A percentile compares a stretch with the other conserved stretches of the same genome.
Evolutionary conservation across 1,140 invertebrate genomes (phyloP).

Genomic region (Aphidius ervi): DNA sequence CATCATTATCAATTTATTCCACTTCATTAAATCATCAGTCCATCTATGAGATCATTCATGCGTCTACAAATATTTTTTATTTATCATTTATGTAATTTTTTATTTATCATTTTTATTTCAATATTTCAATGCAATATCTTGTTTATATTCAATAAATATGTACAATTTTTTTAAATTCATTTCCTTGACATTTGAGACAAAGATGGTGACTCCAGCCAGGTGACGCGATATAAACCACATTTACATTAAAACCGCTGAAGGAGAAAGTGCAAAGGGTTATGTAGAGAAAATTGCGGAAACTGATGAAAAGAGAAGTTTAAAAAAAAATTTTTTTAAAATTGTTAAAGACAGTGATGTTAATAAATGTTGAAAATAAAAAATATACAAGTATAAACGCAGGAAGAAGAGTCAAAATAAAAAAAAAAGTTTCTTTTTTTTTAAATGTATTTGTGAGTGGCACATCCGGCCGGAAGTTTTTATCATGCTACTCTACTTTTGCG

Average conservation of each 20-base stretch:
- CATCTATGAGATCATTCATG: too few relatives aligned
- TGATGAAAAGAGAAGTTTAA: too few relatives aligned
- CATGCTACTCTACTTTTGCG: not conserved
- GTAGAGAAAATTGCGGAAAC: not conserved
- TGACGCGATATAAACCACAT: slow-evolving; percentile 4
- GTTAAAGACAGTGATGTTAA: slow-evolving; percentile 3
- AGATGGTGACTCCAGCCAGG: not conserved
- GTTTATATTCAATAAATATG: too few relatives aligned
- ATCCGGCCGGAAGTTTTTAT: slow-evolving; percentile 39
- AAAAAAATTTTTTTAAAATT: too few relatives aligned
- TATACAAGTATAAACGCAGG: not conserved
- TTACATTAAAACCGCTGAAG: not conserved
- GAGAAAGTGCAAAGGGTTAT: slow-evolving; percentile 2
- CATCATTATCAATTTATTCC: too few relatives aligned
- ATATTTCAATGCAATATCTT: too few relatives aligned
- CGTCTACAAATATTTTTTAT: too few relatives aligned
- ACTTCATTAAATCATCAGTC: too few relatives aligned
- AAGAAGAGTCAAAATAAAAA: not conserved
- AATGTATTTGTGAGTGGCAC: slow-evolving; percentile 28
- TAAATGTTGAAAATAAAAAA: slow-evolving; percentile 2
- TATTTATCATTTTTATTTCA: too few relatives aligned
- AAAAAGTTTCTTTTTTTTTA: not conserved
- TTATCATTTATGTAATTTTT: too few relatives aligned
- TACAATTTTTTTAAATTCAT: too few relatives aligned
- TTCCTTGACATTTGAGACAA: slow-evolving; percentile 8